A percentile compares a stretch with the other conserved stretches of the same genome.
These are phyloP conservation scores for Emydoidea blandingii DNA, from an alignment of 2,797 vertebrate species.

Conservation along the genomic window DNA sequence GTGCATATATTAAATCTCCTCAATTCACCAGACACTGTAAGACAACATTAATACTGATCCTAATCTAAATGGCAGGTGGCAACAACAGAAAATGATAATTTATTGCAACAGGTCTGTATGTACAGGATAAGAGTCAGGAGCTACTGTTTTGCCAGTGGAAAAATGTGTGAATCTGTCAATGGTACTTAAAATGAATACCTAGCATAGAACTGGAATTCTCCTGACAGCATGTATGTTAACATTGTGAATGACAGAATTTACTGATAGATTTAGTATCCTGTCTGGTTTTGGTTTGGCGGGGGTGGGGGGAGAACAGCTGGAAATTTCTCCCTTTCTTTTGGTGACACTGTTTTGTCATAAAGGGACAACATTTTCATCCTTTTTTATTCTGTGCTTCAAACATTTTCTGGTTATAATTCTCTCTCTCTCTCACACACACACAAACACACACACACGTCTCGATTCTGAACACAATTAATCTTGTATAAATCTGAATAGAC, in stretches of 20 bases:
- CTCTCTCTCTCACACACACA: not conserved
- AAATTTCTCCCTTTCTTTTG: not conserved
- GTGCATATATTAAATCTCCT: conserved; percentile 26
- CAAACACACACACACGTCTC: not conserved
- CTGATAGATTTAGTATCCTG: not conserved
- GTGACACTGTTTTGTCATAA: not conserved
- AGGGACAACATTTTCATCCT: not conserved
- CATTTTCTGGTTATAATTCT: not conserved
- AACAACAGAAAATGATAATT: conserved; percentile 46
- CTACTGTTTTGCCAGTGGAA: not conserved
- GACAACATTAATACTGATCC: conserved; percentile 28
- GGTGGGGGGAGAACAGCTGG: not conserved
- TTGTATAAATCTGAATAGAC: not conserved
- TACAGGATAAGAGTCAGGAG: not conserved
- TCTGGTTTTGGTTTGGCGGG: not conserved
- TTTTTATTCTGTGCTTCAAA: not conserved
- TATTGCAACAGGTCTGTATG: not conserved
- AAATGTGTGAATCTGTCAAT: not conserved
- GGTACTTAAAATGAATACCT: not conserved
- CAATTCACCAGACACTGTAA: conserved; percentile 10
- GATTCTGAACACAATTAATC: not conserved
- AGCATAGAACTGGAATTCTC: not conserved
- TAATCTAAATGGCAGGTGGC: not conserved
- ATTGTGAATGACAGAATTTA: conserved; percentile 4
- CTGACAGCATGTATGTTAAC: not conserved